These are phyloP conservation scores for Brachionus calyciflorus DNA, from an alignment of 1,140 invertebrate species.

Conservation along the genomic window DNA sequence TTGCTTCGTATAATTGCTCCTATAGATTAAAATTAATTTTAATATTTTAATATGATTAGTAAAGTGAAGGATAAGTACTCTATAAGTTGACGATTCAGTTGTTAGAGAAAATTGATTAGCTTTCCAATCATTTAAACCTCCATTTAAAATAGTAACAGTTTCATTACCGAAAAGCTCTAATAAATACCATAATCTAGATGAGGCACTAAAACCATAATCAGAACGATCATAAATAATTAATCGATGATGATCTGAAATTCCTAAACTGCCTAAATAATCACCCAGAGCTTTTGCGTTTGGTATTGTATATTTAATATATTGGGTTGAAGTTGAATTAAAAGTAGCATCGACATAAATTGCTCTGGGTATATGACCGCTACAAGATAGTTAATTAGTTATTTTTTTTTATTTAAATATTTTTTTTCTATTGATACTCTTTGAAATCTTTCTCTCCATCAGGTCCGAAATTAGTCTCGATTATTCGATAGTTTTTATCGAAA, in stretches of 20 bases:
- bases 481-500: background rate
- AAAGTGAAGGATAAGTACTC: background rate
- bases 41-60: background rate
- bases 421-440: background rate
- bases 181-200: conserved; percentile 50
- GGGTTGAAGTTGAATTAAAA: background rate
- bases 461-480: background rate
- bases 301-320: conserved; percentile 49
- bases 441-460: background rate
- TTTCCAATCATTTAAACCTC: conserved; percentile 50
- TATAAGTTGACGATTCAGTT: background rate
- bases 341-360: conserved; percentile 23
- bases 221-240: conserved; percentile 50
- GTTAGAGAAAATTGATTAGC: background rate
- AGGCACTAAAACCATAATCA: conserved; percentile 48
- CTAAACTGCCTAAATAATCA: conserved; percentile 47
- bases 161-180: conserved; percentile 50
- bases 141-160: conserved; percentile 50
- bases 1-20: background rate
- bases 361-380: conserved; percentile 1
- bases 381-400: background rate
- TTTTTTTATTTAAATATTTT: background rate
- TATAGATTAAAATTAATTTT: background rate
- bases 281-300: conserved; percentile 49
- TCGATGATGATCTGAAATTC: conserved; percentile 48